Percentiles rank a stretch among this genome's conserved stretches.
These are phyloP conservation scores for Achlya flavicornis DNA, from an alignment of 2,888 invertebrate genomes.

Conservation along the genomic window DNA sequence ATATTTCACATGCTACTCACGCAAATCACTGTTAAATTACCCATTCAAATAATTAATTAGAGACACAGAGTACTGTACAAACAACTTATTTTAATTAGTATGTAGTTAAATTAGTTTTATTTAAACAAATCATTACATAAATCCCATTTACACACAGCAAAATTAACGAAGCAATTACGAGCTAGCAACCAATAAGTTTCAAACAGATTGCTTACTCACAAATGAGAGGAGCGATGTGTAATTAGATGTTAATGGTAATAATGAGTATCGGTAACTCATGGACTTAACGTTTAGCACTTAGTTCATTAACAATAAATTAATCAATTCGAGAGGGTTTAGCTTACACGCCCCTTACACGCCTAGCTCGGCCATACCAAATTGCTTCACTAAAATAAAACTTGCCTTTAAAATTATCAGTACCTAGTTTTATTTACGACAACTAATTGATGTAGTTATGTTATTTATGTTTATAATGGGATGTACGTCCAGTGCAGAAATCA, in stretches of 20 bases:
- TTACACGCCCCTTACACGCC: constrained; percentile 33
- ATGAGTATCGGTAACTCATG: constrained; percentile 35
- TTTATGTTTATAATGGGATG: constrained; percentile 16
- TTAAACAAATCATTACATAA: constrained; percentile 3
- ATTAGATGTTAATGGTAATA: constrained; percentile 29
- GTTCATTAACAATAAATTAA: constrained; percentile 76
- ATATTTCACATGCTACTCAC: background rate
- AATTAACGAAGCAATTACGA: background rate
- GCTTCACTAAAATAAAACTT: constrained; percentile 35
- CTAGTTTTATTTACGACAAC: constrained; percentile 31
- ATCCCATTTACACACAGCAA: background rate
- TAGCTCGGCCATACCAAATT: constrained; percentile 37
- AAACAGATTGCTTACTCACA: background rate
- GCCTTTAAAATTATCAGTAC: constrained; percentile 25
- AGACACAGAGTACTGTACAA: background rate
- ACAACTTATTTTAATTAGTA: background rate
- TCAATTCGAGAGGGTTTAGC: constrained; percentile 39
- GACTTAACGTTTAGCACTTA: constrained; percentile 56
- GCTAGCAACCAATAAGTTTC: background rate
- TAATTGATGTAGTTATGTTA: constrained; percentile 33
- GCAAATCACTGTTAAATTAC: background rate
- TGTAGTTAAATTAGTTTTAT: background rate
- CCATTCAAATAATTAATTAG: background rate
- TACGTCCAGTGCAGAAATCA: background rate
- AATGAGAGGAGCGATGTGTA: constrained; percentile 14